Conservation (phyloP, 2,888 invertebrate species). For the Linnaemya tessellans region DNA sequence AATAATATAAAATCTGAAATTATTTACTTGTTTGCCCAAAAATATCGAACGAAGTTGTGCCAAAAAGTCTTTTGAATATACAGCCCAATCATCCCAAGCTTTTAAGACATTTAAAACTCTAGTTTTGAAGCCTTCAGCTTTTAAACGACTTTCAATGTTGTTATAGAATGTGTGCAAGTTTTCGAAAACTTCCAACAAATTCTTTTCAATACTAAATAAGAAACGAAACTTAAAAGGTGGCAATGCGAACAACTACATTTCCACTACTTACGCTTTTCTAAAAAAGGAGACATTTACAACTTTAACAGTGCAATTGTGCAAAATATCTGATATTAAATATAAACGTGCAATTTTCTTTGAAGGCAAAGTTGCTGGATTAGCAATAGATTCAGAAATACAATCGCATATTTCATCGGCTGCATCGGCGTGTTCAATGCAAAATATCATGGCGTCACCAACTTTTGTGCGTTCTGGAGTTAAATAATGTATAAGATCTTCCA, state of each 20-base stretch:
- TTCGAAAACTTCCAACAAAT: conserved; percentile 90
- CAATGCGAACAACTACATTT: not conserved
- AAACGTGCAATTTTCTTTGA: conserved; percentile 95
- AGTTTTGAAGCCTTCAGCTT: conserved; percentile 98
- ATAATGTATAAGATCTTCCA: conserved; percentile 95
- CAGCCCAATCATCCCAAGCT: conserved; percentile 99
- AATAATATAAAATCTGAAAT: not conserved
- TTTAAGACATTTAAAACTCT: conserved; percentile 94
- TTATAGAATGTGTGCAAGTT: conserved; percentile 89
- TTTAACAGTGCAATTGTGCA: conserved; percentile 98
- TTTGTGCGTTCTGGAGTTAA: conserved; percentile 91
- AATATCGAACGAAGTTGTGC: conserved; percentile 94
- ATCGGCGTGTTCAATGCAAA: conserved; percentile 99
- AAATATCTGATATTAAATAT: conserved; percentile 97
- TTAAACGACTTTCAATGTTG: conserved; percentile 91
- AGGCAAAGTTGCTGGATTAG: conserved; percentile 89
- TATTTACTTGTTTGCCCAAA: conserved; percentile 87
- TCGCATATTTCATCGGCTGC: conserved; percentile 98
- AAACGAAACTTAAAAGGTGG: not conserved
- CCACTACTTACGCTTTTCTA: conserved; percentile 88
- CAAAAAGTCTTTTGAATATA: conserved; percentile 97
- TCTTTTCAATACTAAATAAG: conserved; percentile 89
- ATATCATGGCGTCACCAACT: conserved; percentile 98
- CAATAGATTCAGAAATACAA: conserved; percentile 94
- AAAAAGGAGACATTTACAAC: conserved; percentile 98